A percentile compares a stretch with the other conserved stretches of the same genome.
Conservation (phyloP, 2,797 vertebrate species). For the Ctenochaetus hawaiiensis region DNA sequence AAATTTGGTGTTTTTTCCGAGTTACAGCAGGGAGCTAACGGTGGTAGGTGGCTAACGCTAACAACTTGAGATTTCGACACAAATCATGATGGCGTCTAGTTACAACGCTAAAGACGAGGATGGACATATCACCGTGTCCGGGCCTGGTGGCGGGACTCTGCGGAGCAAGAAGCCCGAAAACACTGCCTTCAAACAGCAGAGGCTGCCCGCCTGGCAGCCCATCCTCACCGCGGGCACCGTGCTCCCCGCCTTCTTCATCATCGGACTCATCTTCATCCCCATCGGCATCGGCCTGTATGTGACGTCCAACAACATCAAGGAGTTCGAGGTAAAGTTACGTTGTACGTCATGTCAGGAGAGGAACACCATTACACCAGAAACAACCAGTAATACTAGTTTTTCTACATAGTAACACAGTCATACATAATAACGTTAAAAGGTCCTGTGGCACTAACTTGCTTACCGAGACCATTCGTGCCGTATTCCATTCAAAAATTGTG, state of each 20-base stretch:
- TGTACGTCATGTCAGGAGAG: not conserved
- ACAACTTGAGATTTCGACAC: not conserved
- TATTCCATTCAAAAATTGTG: not conserved
- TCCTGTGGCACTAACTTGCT: fast-evolving
- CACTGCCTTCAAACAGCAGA: conserved; percentile 94
- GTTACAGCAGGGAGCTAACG: not conserved
- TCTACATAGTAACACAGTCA: not conserved
- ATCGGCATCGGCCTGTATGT: conserved; percentile 95
- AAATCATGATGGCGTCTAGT: conserved; percentile 85
- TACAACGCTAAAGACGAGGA: conserved; percentile 90
- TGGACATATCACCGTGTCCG: conserved; percentile 78
- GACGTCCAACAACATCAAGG: conserved; percentile 94
- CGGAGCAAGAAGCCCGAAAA: conserved; percentile 92
- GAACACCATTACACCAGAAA: fast-evolving
- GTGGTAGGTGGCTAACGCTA: not conserved
- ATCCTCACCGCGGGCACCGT: conserved; percentile 93
- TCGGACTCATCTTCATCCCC: conserved; percentile 95
- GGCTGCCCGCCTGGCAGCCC: conserved; percentile 94
- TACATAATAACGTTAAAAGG: fast-evolving
- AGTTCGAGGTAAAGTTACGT: conserved; percentile 89
- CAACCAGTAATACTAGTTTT: fast-evolving
- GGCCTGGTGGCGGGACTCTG: conserved; percentile 62
- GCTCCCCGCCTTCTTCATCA: conserved; percentile 94
- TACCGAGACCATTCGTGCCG: not conserved
- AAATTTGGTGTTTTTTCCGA: not conserved